These are phyloP conservation scores for Perithous albicinctus DNA, from an alignment of 2,888 invertebrate species.

Conservation along the genomic window DNA sequence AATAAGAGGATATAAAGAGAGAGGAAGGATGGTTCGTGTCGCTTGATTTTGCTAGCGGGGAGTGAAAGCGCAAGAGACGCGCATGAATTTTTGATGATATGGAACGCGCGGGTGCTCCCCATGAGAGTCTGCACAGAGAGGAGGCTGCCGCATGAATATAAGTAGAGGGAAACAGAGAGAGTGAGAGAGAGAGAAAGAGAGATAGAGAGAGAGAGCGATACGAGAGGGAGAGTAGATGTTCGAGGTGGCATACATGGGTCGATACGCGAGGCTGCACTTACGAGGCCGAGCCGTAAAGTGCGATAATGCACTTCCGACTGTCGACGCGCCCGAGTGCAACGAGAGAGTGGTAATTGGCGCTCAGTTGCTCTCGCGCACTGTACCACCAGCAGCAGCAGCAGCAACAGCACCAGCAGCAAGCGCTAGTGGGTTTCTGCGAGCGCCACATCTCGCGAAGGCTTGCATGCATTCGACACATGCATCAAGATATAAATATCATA, in stretches of 20 bases:
- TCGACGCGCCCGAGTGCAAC: slow-evolving; percentile 68
- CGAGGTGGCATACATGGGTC: slow-evolving; percentile 51
- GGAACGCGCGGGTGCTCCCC: slow-evolving; percentile 25
- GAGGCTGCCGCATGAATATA: slow-evolving; percentile 27
- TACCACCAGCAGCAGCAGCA: slow-evolving; percentile 36
- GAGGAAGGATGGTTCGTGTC: slow-evolving; percentile 8
- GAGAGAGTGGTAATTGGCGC: slow-evolving; percentile 69
- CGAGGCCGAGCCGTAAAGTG: slow-evolving; percentile 68
- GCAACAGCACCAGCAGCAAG: slow-evolving; percentile 23
- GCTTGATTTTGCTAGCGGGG: slow-evolving; percentile 21
- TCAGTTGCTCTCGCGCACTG: slow-evolving; percentile 61
- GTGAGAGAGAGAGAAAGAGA: slow-evolving; percentile 15
- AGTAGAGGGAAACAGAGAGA: slow-evolving; percentile 18
- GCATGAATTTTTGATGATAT: slow-evolving; percentile 60
- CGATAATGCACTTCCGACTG: slow-evolving; percentile 72
- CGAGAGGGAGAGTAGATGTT: slow-evolving; percentile 48
- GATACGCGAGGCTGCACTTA: slow-evolving; percentile 71
- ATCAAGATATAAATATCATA: slow-evolving; percentile 34
- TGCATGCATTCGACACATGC: background rate
- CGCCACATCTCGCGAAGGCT: slow-evolving; percentile 46
- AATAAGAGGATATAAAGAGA: slow-evolving; percentile 11
- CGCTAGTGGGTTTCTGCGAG: slow-evolving; percentile 45
- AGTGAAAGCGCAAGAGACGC: slow-evolving; percentile 37
- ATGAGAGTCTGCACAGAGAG: slow-evolving; percentile 25
- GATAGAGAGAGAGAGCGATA: slow-evolving; percentile 13